Conservation (phyloP, 1,140 invertebrate genomes). For the Chironomus striatipennis region DNA sequence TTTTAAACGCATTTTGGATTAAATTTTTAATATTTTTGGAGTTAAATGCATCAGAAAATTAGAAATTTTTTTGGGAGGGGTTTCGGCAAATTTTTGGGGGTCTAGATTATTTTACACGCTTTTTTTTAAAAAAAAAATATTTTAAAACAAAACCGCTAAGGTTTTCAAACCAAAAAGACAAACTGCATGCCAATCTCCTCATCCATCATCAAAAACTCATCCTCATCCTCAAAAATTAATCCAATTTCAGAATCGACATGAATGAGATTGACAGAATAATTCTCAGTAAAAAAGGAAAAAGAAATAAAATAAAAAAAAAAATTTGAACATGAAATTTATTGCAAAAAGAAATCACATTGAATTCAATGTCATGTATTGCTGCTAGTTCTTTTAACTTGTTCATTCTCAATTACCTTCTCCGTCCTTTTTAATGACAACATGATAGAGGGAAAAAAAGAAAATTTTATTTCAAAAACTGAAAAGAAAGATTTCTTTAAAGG, state of each 20-base stretch:
- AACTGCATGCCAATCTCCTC: no score
- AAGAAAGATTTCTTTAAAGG: neutral
- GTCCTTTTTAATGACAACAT: neutral
- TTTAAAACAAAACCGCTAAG: no score
- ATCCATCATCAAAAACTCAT: no score
- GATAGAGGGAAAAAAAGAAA: neutral
- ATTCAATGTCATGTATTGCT: neutral
- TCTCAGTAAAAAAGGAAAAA: neutral
- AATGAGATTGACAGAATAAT: constrained; percentile 8
- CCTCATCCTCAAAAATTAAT: neutral
- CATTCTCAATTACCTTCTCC: neutral
- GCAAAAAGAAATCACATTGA: neutral
- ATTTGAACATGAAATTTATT: constrained; percentile 4
- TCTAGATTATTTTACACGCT: no score
- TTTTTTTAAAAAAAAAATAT: no score
- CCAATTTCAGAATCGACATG: neutral
- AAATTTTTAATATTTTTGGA: no score
- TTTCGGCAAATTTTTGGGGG: no score
- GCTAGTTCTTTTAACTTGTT: no score
- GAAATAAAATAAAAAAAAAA: neutral
- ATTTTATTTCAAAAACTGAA: neutral
- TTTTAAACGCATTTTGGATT: no score
- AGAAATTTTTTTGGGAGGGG: no score
- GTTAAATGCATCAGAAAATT: no score
- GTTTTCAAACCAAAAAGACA: no score